phyloP scores from a whole-genome alignment of 2,888 invertebrate genomes.

The Invenusta paracnida region DNA sequence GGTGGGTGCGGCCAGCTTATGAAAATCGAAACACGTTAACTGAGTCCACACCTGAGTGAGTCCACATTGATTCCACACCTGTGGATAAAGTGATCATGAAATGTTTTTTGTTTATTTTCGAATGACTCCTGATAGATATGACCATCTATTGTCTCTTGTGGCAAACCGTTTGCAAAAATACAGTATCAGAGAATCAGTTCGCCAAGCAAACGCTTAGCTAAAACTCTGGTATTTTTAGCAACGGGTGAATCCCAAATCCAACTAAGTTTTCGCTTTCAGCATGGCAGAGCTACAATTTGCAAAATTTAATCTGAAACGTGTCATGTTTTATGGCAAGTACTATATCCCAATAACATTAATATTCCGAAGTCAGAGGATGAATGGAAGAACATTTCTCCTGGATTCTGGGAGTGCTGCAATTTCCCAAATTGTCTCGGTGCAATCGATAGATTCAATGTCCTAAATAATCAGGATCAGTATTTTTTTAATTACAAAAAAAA shows the following conservation, averaged over 20 bases:
- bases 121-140: background rate
- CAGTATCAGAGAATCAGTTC: background rate
- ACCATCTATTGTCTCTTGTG: conserved; percentile 12
- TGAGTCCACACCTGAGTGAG: too few species aligned
- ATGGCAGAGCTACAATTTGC: background rate
- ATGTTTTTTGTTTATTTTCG: background rate
- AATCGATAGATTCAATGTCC: background rate
- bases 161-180: background rate
- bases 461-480: conserved; percentile 9
- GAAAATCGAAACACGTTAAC: background rate
- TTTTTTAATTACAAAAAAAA: conserved; percentile 7
- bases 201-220: background rate
- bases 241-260: background rate
- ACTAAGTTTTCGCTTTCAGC: background rate
- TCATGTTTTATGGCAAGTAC: background rate
- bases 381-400: conserved; percentile 1
- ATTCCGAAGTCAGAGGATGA: conserved; percentile 7
- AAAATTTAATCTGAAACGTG: background rate
- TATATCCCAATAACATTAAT: background rate
- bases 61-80: background rate
- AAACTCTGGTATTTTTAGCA: conserved; percentile 7
- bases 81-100: background rate
- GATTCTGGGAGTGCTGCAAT: conserved; percentile 14
- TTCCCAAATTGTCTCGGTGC: conserved; percentile 8
- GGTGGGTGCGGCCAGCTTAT: background rate